Evolutionary conservation across 2,797 vertebrate genomes (phyloP).

Genomic region (Crocidura indochinensis): DNA sequence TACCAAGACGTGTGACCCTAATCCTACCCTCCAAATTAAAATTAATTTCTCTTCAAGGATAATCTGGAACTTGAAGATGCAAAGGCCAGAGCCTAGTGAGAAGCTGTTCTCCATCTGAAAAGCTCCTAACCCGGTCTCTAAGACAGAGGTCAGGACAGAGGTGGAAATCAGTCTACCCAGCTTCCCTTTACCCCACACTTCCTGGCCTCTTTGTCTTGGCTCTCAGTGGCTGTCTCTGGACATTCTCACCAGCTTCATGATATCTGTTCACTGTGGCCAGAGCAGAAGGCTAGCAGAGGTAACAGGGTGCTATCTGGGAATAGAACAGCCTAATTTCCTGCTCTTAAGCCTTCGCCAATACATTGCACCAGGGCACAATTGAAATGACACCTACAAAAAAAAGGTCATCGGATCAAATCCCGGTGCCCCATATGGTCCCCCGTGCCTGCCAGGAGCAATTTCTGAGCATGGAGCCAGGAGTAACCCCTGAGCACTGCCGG

Average conservation of each 20-base stretch:
- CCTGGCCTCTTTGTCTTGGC: background rate
- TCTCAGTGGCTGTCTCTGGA: too few species aligned
- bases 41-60: conserved; percentile 29
- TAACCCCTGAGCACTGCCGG: too few species aligned
- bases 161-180: background rate
- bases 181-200: background rate
- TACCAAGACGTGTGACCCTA: too few species aligned
- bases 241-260: background rate
- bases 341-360: background rate
- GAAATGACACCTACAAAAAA: background rate
- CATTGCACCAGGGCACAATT: background rate
- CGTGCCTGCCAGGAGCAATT: too few species aligned
- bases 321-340: background rate
- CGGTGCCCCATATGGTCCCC: too few species aligned
- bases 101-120: background rate
- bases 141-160: background rate
- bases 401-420: too few species aligned
- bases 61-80: conserved; percentile 1
- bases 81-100: conserved; percentile 24
- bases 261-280: background rate
- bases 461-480: too few species aligned
- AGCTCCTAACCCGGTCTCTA: background rate
- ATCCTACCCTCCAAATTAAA: too few species aligned
- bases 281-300: background rate
- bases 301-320: background rate